phyloP scores from a whole-genome alignment of 2,113 vertebrate genomes.

The Sisor rabdophorus region DNA sequence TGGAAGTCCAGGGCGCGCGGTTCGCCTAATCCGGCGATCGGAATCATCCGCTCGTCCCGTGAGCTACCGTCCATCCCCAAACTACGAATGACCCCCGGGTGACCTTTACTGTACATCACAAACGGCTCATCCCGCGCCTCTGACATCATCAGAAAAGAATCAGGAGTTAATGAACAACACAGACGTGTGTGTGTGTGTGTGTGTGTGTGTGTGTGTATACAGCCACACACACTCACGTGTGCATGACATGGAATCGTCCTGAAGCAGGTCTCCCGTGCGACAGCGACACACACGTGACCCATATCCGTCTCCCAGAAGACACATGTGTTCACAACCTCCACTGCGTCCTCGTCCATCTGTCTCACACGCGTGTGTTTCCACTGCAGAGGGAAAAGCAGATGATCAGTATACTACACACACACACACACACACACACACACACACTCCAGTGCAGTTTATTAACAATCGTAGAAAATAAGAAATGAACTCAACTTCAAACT shows the following conservation, averaged over 20 bases:
- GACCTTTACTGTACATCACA: conserved; percentile 85
- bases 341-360: conserved; percentile 66
- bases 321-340: conserved; percentile 80
- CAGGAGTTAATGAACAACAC: background rate
- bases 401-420: background rate
- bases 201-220: background rate
- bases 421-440: background rate
- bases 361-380: conserved; percentile 78
- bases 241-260: conserved; percentile 76
- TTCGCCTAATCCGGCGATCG: conserved; percentile 80
- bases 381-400: conserved; percentile 51
- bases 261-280: conserved; percentile 75
- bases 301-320: conserved; percentile 78
- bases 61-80: conserved; percentile 81
- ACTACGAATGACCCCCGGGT: conserved; percentile 81
- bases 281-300: conserved; percentile 80
- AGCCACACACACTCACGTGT: conserved; percentile 74
- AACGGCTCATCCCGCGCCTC: conserved; percentile 84
- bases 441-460: too few relatives aligned
- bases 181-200: background rate
- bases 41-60: conserved; percentile 80
- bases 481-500: too few relatives aligned
- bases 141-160: conserved; percentile 71
- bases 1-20: conserved; percentile 84
- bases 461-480: too few relatives aligned